Evolutionary conservation across 2,113 vertebrate species (phyloP).

Genomic region (Corynorhinus townsendii): DNA sequence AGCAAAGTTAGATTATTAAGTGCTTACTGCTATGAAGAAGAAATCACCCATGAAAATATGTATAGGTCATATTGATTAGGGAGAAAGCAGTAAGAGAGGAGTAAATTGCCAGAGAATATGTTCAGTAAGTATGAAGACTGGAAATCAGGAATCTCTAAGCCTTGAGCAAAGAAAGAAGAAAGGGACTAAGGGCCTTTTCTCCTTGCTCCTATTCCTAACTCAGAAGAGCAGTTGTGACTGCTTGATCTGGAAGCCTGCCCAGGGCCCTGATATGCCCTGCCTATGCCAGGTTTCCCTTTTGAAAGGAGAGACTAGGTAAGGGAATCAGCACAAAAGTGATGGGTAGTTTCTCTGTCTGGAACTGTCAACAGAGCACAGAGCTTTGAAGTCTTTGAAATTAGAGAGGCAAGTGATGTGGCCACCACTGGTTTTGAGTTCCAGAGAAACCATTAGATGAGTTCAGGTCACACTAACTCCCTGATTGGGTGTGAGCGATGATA

Average conservation of each 20-base stretch:
- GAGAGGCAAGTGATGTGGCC: neutral
- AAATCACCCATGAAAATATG: conserved; percentile 27
- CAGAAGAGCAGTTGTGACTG: neutral
- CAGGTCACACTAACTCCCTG: neutral
- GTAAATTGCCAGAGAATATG: neutral
- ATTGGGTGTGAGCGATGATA: neutral
- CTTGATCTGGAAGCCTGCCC: neutral
- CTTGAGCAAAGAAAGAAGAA: neutral
- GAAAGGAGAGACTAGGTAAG: neutral
- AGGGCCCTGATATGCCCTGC: no score
- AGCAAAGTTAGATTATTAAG: conserved; percentile 13
- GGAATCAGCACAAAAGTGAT: neutral
- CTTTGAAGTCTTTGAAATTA: neutral
- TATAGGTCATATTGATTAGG: neutral
- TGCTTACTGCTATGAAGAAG: conserved; percentile 8
- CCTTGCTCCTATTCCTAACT: neutral
- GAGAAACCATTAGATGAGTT: neutral
- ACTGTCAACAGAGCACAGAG: neutral
- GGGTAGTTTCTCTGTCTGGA: neutral
- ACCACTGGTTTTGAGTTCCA: neutral
- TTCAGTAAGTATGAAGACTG: neutral
- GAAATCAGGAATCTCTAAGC: neutral
- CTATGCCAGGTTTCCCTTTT: neutral
- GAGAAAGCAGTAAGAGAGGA: neutral
- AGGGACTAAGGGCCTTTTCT: neutral